These are phyloP conservation scores for Leptinotarsa juncta DNA, from an alignment of 2,888 invertebrate genomes.

Conservation along the genomic window DNA sequence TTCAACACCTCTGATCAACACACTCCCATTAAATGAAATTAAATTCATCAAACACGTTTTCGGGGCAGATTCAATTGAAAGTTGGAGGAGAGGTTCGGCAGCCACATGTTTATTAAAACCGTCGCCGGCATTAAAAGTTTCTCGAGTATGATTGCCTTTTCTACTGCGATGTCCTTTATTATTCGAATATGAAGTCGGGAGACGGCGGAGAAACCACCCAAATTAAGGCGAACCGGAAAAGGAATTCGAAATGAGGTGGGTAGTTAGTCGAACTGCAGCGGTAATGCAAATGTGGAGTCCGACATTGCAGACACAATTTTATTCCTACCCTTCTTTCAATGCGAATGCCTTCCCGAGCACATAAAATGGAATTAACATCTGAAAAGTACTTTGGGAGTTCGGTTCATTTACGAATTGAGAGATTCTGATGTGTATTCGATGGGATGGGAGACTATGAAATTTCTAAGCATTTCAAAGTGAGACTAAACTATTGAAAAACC, in stretches of 20 bases:
- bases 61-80: conserved; percentile 22
- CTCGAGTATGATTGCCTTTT: conserved; percentile 28
- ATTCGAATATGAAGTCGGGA: conserved; percentile 31
- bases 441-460: neutral
- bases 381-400: conserved; percentile 13
- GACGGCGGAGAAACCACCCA: conserved; percentile 27
- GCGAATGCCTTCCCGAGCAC: conserved; percentile 10
- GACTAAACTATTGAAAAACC: neutral
- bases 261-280: conserved; percentile 35
- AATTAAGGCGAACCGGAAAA: conserved; percentile 36
- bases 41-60: conserved; percentile 24
- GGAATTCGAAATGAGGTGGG: conserved; percentile 39
- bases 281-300: conserved; percentile 31
- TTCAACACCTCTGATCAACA: conserved; percentile 2
- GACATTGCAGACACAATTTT: conserved; percentile 22
- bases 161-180: conserved; percentile 31
- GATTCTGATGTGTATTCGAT: neutral
- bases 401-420: conserved; percentile 13
- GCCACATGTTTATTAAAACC: conserved; percentile 28
- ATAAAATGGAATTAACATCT: conserved; percentile 27
- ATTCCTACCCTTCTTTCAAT: conserved; percentile 15
- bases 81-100: conserved; percentile 3
- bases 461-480: neutral
- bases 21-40: conserved; percentile 17
- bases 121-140: conserved; percentile 26